These are phyloP conservation scores for Gymnodraco acuticeps DNA, from an alignment of 2,797 vertebrate species.

Conservation along the genomic window DNA sequence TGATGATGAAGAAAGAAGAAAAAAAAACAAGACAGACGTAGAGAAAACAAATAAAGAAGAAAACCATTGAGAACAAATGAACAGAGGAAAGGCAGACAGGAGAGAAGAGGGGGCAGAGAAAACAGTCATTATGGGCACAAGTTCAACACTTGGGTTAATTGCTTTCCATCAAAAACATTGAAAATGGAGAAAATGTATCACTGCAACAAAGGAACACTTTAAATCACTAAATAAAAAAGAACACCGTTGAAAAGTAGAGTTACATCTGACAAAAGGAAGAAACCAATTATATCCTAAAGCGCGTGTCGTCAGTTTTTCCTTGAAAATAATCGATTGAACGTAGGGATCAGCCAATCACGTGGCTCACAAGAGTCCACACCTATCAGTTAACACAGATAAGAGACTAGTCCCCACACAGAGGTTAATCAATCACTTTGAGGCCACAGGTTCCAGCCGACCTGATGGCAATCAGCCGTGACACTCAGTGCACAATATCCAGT, in stretches of 20 bases:
- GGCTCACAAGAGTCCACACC: conserved; percentile 41
- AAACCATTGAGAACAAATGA: conserved; percentile 17
- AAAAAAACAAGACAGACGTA: neutral
- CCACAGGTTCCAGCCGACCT: conserved; percentile 34
- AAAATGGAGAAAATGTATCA: conserved; percentile 16
- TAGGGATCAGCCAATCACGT: conserved; percentile 20
- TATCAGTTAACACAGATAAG: conserved; percentile 61
- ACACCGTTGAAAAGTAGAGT: conserved; percentile 7
- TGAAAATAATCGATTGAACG: conserved; percentile 6
- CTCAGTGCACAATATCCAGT: conserved; percentile 59
- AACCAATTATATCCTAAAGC: neutral
- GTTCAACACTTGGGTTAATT: conserved; percentile 49
- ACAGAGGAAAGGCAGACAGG: conserved; percentile 20
- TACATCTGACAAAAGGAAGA: conserved; percentile 11
- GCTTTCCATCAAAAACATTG: conserved; percentile 33
- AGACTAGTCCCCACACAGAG: conserved; percentile 40
- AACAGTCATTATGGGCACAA: conserved; percentile 43
- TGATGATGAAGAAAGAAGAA: neutral
- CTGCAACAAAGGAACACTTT: conserved; percentile 2
- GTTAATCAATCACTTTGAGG: conserved; percentile 77
- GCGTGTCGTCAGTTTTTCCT: neutral
- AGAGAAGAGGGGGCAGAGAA: conserved; percentile 27
- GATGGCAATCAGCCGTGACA: conserved; percentile 50
- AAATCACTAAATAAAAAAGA: neutral
- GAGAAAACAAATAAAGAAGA: conserved; percentile 7